These are phyloP conservation scores for Eupsittula cactorum DNA, from an alignment of 2,113 vertebrate species.

Conservation along the genomic window DNA sequence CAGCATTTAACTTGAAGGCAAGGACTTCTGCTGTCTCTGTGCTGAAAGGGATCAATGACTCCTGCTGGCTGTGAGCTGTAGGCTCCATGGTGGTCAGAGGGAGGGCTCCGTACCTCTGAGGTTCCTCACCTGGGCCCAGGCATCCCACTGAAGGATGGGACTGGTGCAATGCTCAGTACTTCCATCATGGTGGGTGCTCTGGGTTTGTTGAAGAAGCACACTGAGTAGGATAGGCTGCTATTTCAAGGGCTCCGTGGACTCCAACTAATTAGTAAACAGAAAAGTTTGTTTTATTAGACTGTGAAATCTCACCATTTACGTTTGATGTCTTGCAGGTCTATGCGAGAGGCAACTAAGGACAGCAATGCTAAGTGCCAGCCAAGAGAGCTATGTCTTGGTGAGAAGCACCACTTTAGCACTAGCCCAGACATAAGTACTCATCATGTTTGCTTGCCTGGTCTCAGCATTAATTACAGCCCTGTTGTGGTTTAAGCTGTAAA, in stretches of 20 bases:
- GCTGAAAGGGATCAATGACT: not conserved
- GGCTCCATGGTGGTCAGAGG: not conserved
- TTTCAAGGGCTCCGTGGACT: not conserved
- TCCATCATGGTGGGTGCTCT: accelerated
- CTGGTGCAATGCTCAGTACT: not conserved
- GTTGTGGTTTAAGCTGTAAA: no score
- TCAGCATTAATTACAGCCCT: not conserved
- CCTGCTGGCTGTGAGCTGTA: not conserved
- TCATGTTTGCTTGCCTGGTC: not conserved
- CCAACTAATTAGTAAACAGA: not conserved
- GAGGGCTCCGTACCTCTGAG: not conserved
- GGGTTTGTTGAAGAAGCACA: accelerated
- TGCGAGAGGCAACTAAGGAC: not conserved
- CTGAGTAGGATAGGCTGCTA: not conserved
- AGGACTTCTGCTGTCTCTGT: not conserved
- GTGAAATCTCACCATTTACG: not conserved
- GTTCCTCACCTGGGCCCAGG: not conserved
- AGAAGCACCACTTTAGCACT: not conserved
- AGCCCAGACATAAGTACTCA: accelerated
- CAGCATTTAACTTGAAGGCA: not conserved
- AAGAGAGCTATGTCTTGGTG: not conserved
- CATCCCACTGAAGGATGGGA: not conserved
- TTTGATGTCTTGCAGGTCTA: not conserved
- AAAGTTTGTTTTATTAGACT: not conserved
- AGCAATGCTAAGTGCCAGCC: not conserved